Evolutionary conservation across 2,888 invertebrate genomes (phyloP).

Genomic region (Trissolcus japonicus): DNA sequence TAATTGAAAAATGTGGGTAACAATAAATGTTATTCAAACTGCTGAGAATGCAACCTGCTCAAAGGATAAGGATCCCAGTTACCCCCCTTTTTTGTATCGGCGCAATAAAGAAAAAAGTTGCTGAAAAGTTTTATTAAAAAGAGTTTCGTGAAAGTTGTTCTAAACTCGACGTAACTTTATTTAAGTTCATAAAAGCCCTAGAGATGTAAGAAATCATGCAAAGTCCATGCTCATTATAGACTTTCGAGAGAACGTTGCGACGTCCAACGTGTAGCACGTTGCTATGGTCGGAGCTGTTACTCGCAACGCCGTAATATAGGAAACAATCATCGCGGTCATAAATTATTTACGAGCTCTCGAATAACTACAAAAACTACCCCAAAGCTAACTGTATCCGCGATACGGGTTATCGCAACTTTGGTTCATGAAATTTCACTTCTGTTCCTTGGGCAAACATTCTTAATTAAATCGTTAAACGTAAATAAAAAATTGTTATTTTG

Average conservation of each 20-base stretch:
- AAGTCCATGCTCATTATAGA: constrained; percentile 56
- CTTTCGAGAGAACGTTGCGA: constrained; percentile 32
- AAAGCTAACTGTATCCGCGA: constrained; percentile 15
- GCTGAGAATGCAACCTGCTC: constrained; percentile 29
- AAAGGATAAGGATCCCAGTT: constrained; percentile 22
- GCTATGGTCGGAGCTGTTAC: constrained; percentile 45
- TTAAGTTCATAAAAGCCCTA: constrained; percentile 54
- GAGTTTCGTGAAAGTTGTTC: constrained; percentile 46
- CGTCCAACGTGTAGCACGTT: constrained; percentile 11
- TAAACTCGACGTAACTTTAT: constrained; percentile 53
- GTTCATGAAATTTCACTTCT: constrained; percentile 29
- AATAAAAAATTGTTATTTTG: background rate
- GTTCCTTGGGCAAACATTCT: background rate
- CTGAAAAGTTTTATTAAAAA: constrained; percentile 49
- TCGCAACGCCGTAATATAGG: constrained; percentile 37
- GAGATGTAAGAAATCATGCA: constrained; percentile 56
- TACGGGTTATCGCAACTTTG: constrained; percentile 23
- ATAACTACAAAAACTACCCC: constrained; percentile 42
- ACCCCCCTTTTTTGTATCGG: constrained; percentile 33
- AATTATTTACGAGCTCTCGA: constrained; percentile 53
- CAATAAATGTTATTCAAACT: constrained; percentile 33
- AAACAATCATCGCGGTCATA: constrained; percentile 51
- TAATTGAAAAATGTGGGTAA: too few relatives aligned
- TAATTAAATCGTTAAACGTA: background rate
- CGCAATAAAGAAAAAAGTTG: constrained; percentile 41